Evolutionary conservation across 2,113 vertebrate genomes (phyloP).

Genomic region (Nothobranchius furzeri): DNA sequence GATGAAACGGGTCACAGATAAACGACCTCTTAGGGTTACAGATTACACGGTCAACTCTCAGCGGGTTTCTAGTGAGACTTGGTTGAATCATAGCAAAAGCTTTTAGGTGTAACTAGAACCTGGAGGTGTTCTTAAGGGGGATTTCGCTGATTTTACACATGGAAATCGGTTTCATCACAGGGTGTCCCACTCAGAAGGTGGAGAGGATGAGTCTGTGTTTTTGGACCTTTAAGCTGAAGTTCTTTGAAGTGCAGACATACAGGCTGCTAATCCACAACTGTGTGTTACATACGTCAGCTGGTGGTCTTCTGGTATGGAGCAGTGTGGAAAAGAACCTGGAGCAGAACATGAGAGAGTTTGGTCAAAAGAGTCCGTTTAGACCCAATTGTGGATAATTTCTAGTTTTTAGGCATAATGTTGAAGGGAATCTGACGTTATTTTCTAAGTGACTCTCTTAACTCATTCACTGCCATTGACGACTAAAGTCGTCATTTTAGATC

Average conservation of each 20-base stretch:
- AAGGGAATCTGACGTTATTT: no score
- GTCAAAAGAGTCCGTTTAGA: no score
- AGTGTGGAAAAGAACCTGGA: no score
- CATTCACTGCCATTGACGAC: no score
- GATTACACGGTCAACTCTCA: background rate
- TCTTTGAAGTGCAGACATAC: conserved; percentile 1
- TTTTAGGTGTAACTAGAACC: conserved; percentile 1
- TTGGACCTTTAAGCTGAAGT: background rate
- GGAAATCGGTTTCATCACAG: conserved; percentile 2
- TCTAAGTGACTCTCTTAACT: no score
- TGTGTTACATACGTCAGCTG: background rate
- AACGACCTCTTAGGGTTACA: conserved; percentile 21
- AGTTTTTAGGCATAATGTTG: no score
- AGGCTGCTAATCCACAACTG: background rate
- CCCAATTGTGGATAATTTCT: no score
- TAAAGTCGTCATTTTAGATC: no score
- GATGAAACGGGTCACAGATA: conserved; percentile 20
- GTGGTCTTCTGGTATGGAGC: background rate
- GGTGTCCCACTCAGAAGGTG: background rate
- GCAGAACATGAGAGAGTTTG: no score
- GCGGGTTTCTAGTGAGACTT: no score
- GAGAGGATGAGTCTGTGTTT: background rate
- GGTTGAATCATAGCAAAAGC: background rate
- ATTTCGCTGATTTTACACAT: conserved; percentile 8
- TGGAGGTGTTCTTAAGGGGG: conserved; percentile 14